Percentiles rank a stretch among this genome's conserved stretches.
Evolutionary conservation across 2,113 vertebrate genomes (phyloP).

Genomic region (Mormoops blainvillei): DNA sequence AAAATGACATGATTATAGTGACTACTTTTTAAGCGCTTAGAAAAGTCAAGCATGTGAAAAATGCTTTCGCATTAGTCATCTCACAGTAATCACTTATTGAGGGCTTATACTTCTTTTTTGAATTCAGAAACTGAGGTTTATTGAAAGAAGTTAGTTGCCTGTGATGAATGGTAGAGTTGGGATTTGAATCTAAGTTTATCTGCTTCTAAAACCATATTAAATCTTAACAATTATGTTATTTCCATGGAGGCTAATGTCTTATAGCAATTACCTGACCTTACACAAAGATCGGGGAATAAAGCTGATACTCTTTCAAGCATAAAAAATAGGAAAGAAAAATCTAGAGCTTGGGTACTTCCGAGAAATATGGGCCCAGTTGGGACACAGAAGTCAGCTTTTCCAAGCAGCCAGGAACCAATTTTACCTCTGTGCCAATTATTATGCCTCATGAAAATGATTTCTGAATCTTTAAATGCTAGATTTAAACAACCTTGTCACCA

Average conservation of each 20-base stretch:
- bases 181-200: background rate
- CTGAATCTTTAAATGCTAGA: background rate
- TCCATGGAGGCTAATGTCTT: background rate
- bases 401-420: background rate
- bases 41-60: background rate
- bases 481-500: background rate
- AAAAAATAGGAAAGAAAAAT: background rate
- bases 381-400: background rate
- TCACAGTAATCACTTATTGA: background rate
- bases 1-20: background rate
- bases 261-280: constrained; percentile 12
- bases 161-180: background rate
- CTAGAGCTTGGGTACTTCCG: background rate
- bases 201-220: background rate
- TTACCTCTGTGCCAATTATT: background rate
- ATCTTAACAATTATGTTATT: background rate
- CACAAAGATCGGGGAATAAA: constrained; percentile 11
- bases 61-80: background rate
- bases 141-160: background rate
- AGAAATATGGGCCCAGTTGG: background rate
- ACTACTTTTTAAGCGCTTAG: background rate
- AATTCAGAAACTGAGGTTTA: background rate
- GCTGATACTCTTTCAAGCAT: background rate
- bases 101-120: background rate
- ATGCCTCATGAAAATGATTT: background rate